A percentile compares a stretch with the other conserved stretches of the same genome.
These are phyloP conservation scores for Urechis unicinctus DNA, from an alignment of 2,888 invertebrate genomes.

Conservation along the genomic window DNA sequence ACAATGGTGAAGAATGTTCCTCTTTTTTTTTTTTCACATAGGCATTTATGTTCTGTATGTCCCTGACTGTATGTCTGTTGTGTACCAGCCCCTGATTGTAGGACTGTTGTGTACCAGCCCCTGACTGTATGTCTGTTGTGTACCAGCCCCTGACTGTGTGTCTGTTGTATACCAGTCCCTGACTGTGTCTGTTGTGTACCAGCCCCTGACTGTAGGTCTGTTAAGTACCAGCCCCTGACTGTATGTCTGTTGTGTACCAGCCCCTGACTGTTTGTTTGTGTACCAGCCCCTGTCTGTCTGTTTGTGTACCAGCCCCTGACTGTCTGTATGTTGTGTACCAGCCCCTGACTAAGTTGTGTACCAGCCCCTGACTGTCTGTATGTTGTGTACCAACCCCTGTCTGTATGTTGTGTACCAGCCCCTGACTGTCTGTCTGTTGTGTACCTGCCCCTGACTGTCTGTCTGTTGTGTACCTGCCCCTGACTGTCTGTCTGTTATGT, in stretches of 20 bases:
- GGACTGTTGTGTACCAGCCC: too few relatives aligned
- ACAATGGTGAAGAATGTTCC: too few relatives aligned
- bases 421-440: too few relatives aligned
- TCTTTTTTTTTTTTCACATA: too few relatives aligned
- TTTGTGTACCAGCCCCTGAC: slow-evolving; percentile 29
- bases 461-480: neutral
- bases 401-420: too few relatives aligned
- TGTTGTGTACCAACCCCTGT: too few relatives aligned
- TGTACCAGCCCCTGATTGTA: too few relatives aligned
- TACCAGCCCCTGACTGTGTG: neutral
- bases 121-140: neutral
- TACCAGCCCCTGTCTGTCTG: neutral
- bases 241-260: neutral
- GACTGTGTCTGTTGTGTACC: neutral
- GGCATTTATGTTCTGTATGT: too few relatives aligned
- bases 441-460: too few relatives aligned
- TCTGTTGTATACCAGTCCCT: neutral
- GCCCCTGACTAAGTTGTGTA: neutral
- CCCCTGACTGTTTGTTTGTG: neutral
- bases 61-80: too few relatives aligned
- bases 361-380: neutral
- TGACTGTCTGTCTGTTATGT: neutral
- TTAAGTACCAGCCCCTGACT: slow-evolving; percentile 28
- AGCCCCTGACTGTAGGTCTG: neutral
- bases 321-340: neutral